Evolutionary conservation across 2,888 invertebrate genomes (phyloP).

Genomic region (Catocala sponsa): DNA sequence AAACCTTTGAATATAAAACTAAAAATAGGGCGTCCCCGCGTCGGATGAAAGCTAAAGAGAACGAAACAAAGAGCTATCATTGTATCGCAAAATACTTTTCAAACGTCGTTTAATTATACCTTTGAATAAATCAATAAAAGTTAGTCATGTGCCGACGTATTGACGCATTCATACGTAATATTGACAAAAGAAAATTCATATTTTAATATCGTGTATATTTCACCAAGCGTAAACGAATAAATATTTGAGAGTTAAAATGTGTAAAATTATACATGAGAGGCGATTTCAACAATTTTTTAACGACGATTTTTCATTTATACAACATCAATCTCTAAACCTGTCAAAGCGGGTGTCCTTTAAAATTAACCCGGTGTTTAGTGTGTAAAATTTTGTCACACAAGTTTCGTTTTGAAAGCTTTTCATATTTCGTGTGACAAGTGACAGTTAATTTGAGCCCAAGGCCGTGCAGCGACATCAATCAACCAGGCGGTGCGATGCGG

Average conservation of each 20-base stretch:
- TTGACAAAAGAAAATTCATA: not conserved
- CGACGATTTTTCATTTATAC: constrained; percentile 9
- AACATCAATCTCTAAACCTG: constrained; percentile 44
- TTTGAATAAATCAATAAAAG: too few relatives aligned
- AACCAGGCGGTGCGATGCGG: constrained; percentile 45
- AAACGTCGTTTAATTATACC: too few relatives aligned
- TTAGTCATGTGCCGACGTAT: too few relatives aligned
- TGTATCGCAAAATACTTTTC: too few relatives aligned
- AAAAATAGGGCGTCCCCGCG: too few relatives aligned
- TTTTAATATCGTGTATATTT: not conserved
- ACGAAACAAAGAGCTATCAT: too few relatives aligned
- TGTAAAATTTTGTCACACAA: constrained; percentile 46
- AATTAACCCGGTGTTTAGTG: constrained; percentile 38
- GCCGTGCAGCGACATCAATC: constrained; percentile 62
- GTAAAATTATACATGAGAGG: constrained; percentile 5
- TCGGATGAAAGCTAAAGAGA: too few relatives aligned
- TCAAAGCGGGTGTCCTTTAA: constrained; percentile 30
- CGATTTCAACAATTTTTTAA: constrained; percentile 4
- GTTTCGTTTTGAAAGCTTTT: constrained; percentile 48
- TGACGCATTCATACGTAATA: too few relatives aligned
- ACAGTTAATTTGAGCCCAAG: constrained; percentile 60
- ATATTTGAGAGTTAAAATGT: constrained; percentile 2
- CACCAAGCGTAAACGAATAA: not conserved
- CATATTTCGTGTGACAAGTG: constrained; percentile 53
- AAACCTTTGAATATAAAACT: too few relatives aligned